Base-by-base conservation (phyloP, 2,797 vertebrate species). In the Alosa sapidissima region DNA sequence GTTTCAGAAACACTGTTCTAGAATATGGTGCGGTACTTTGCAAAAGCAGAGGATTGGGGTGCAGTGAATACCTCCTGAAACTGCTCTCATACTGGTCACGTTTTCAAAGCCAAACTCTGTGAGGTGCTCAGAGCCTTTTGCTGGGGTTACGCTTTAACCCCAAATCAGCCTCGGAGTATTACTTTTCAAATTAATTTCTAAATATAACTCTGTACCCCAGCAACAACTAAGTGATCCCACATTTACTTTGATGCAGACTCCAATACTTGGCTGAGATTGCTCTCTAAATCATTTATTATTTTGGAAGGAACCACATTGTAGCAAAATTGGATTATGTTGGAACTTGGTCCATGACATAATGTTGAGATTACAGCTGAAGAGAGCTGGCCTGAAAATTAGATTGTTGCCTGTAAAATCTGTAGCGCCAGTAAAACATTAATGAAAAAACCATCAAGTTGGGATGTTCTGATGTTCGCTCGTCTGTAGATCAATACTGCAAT, bases 111-210 rank as follows among this genome's bases (percentile, higher is more conserved):
- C 68, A 75, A 45, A 72, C 65, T 75, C 68, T 7, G 13, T 72
- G 13, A 72, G 14, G 33, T 72, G 68, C 36, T 41, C 41, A 75
- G 19, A 75, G 68, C 36, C 36, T 41, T 75, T 13, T 75, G 36
- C 68, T 75, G 33, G 14, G 14, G 28, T 36, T 41, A 75, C 68
- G 41, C 33, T 75, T 41, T 6, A 45, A 13, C 36, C 68, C 33
- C 68, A 16, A 75, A 75, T 75, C 68, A 41, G 68, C 68, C 68
- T 75, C 33, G 41, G 36, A 1, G 68, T 33, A 45, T 75, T 75
- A 75, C 68, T 75, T 75, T 41, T 75, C 68, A 75, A 75, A 75
- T 75, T 41, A 75, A 75, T 41, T 75, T 75, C 68, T 75, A 75
- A 75, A 75, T 75, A 75, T 75, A 75, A 75, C 68, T 16, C 24